Base-by-base conservation (phyloP, 2,797 vertebrate species). In the Gephyroberyx darwinii region DNA sequence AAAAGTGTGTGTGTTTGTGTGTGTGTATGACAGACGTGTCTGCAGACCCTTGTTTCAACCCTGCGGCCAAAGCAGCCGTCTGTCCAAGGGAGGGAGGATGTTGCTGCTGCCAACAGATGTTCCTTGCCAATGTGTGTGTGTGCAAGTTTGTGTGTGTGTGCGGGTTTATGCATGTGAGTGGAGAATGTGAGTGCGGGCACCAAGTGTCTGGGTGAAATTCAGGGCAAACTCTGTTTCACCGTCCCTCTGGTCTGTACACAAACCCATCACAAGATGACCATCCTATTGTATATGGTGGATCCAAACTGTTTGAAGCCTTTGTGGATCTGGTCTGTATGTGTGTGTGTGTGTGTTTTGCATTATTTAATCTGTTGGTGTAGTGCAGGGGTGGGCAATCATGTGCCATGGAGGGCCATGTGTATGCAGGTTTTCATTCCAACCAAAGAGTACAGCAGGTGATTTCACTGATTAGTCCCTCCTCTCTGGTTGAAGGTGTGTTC, bases 31-130 rank as follows among this genome's bases (percentile, higher is more conserved):
- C 60, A 82, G 74, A 60, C 75, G 60, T 67, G 57, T 43, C 13
- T 79, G 26, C 50, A 80, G 75, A 81, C 79, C 77, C 75, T 31
- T 5, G 48, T 45, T 75, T 86, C 65, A 84, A 85, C 80, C 55
- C 64, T 57, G 10, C 17, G 14, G 53, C 58, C 55, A 20, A 35
- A 85, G 71, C 74, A 85, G 71, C 76, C 72, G 80, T 50, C 61
- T 48, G 69, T 60, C 75, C n/a, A 30, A 14, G n/a, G 14, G 17
- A 75, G 69, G 62, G 52, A 62, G 54, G 35, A 33, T 12, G 48
- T 26, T 69, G 2, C n/a, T 53, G 59, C 22, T 67, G 52, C 57
- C 74, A 79, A 74, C 88, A 88, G 82, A 86, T 88, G 89, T 71
- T 83, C 54, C 50, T 41, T 43, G 39, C 54, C 59, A 52, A 33